Percentiles rank a stretch among this genome's conserved stretches.
Conservation (phyloP, 35 echinoderm and acorn worm species). For the Amphiura filiformis region DNA sequence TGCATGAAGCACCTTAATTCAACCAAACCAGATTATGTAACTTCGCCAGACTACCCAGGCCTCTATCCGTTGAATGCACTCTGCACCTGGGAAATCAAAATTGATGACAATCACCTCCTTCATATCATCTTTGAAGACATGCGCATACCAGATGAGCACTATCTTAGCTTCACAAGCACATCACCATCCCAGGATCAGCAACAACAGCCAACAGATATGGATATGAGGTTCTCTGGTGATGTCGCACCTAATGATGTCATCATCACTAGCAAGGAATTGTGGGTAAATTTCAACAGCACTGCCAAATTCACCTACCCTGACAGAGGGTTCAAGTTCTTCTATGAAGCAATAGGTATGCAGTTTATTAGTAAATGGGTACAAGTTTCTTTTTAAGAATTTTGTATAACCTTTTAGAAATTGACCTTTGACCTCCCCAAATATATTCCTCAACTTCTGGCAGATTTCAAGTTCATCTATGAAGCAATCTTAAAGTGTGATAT, state of each 20-base stretch:
- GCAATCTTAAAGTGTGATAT: no score
- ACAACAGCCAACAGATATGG: background rate
- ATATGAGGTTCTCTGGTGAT: background rate
- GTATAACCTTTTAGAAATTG: no score
- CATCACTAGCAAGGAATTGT: background rate
- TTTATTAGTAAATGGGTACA: no score
- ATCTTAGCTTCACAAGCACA: background rate
- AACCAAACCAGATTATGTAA: background rate
- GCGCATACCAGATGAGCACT: background rate
- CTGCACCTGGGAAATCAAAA: background rate
- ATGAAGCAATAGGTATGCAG: no score
- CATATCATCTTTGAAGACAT: background rate
- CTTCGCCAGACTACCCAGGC: background rate
- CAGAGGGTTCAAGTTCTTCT: background rate
- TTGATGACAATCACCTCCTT: background rate
- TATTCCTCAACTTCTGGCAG: no score
- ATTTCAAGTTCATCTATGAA: no score
- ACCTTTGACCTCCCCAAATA: no score
- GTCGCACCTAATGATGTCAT: background rate
- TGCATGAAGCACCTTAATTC: background rate
- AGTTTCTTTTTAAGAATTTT: no score
- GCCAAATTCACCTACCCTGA: background rate
- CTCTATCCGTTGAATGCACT: background rate
- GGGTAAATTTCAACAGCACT: background rate
- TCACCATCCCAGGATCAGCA: background rate